These are phyloP conservation scores for Lampropteryx suffumata DNA, from an alignment of 2,888 invertebrate genomes.

Conservation along the genomic window DNA sequence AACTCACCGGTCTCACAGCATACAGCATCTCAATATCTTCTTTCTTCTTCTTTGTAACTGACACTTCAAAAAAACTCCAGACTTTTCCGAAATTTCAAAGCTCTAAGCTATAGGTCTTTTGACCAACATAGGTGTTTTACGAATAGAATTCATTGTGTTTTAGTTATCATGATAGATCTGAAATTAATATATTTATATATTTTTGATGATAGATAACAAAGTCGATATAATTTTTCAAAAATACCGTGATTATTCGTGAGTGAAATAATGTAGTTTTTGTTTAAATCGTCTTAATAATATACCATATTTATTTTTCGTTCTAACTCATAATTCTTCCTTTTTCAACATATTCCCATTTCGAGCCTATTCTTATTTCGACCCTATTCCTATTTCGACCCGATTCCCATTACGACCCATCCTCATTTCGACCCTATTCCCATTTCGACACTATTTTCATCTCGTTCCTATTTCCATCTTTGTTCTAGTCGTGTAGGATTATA, in stretches of 20 bases:
- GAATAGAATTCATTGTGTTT: slow-evolving; percentile 18
- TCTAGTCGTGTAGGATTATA: no score
- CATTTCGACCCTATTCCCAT: no score
- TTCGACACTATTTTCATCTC: no score
- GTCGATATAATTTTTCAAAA: background rate
- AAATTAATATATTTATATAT: slow-evolving; percentile 7
- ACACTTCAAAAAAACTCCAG: slow-evolving; percentile 7
- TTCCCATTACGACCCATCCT: no score
- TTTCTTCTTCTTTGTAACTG: slow-evolving; percentile 36
- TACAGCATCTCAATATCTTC: slow-evolving; percentile 65
- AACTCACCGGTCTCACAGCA: slow-evolving; percentile 75
- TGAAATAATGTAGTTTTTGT: slow-evolving; percentile 4
- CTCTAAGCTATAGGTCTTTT: slow-evolving; percentile 15
- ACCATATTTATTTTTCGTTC: no score
- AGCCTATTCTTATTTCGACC: no score
- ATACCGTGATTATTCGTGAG: slow-evolving; percentile 2
- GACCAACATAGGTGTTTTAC: slow-evolving; percentile 1
- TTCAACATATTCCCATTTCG: no score
- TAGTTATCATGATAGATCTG: slow-evolving; percentile 11
- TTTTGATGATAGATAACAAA: no score
- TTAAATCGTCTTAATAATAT: background rate
- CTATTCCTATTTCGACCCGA: no score
- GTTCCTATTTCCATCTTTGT: no score
- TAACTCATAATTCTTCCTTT: no score
- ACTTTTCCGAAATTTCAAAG: slow-evolving; percentile 1